A percentile compares a stretch with the other conserved stretches of the same genome.
Conservation (phyloP, 2,888 invertebrate species). For the Myopa tessellatipennis region DNA sequence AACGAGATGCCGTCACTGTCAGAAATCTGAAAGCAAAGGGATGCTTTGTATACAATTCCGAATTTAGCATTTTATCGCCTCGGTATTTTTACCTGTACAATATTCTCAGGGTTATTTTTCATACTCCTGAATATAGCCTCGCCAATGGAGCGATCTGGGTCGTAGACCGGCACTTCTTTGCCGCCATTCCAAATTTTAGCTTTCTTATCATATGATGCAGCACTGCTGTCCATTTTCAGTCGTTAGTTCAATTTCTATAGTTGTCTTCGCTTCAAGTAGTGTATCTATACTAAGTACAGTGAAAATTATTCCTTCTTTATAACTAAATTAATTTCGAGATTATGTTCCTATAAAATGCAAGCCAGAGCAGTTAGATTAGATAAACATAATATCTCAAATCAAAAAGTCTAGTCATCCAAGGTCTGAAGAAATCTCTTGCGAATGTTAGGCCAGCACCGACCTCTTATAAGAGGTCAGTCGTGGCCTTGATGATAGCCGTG, state of each 20-base stretch:
- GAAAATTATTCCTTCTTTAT: no score
- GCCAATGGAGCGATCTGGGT: conserved; percentile 55
- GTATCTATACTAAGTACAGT: background rate
- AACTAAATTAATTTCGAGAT: no score
- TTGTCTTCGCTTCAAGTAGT: background rate
- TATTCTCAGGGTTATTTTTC: conserved; percentile 50
- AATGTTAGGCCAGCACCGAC: no score
- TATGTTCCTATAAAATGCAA: no score
- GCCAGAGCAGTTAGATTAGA: no score
- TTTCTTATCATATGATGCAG: conserved; percentile 25
- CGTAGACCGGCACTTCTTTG: conserved; percentile 46
- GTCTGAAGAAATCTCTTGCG: no score
- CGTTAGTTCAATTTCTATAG: background rate
- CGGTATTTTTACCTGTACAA: conserved; percentile 47
- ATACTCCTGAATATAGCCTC: conserved; percentile 53
- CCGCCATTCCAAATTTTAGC: conserved; percentile 53
- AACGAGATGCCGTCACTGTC: conserved; percentile 52
- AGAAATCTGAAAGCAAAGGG: conserved; percentile 49
- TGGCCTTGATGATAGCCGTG: no score
- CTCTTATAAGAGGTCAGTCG: no score
- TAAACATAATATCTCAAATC: no score
- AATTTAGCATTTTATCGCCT: background rate
- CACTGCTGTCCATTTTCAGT: conserved; percentile 23
- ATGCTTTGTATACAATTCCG: background rate
- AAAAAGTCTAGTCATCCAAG: no score